phyloP scores from a whole-genome alignment of 2,797 vertebrate genomes.

The Fundulus diaphanus region DNA sequence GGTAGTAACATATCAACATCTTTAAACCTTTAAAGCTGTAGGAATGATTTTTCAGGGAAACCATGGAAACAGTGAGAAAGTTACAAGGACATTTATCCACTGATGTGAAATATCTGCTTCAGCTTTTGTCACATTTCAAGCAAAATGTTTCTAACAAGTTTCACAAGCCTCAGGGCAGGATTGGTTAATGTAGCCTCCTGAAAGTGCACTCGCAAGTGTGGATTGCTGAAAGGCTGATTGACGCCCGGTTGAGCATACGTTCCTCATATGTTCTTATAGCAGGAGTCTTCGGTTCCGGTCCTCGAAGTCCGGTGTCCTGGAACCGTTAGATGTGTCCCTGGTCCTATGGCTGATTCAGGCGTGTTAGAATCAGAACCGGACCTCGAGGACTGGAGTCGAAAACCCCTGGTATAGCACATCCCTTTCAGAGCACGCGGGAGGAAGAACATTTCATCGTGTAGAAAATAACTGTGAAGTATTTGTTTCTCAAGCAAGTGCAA shows the following conservation, averaged over 20 bases:
- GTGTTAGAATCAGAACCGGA: no score
- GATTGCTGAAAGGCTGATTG: not conserved
- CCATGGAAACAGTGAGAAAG: not conserved
- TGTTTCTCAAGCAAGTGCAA: slow-evolving; percentile 67
- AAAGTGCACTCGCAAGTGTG: not conserved
- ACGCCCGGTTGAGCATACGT: not conserved
- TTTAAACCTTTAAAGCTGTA: not conserved
- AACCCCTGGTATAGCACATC: no score
- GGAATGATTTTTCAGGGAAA: not conserved
- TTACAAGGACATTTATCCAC: not conserved
- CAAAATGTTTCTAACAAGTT: not conserved
- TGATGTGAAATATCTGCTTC: not conserved
- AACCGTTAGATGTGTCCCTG: no score
- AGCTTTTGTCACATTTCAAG: not conserved
- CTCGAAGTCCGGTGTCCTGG: no score
- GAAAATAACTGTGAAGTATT: slow-evolving; percentile 64
- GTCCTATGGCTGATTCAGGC: no score
- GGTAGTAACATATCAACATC: not conserved
- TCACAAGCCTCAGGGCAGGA: no score
- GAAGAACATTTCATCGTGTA: slow-evolving; percentile 33
- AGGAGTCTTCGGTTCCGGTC: no score
- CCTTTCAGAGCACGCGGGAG: not conserved
- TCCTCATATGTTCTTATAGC: no score
- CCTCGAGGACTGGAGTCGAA: no score
- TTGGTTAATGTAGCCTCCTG: not conserved